Evolutionary conservation across 2,797 vertebrate species (phyloP), one percentile per base, ranked within the genome.

Genomic region (Enteromius mattozi): DNA sequence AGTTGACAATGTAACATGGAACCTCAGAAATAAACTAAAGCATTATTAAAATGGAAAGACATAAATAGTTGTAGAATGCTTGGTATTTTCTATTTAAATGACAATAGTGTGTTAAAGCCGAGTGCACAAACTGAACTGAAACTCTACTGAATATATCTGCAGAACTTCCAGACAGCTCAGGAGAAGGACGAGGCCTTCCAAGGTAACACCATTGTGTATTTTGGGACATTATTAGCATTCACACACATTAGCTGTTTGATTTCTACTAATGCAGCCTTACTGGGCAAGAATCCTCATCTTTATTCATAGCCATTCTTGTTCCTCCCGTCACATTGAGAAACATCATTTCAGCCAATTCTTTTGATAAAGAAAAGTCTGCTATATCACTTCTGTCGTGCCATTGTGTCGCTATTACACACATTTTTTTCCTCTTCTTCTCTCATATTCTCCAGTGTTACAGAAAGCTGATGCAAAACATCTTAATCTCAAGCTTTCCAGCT

Each of bases 401-500:
- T 51, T 65, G 68, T 81, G 69, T 81, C 80, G 72, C 80, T 56
- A 78, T 86, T 78, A 75, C 65, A 84, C 27, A 78, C 24, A 54
- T 77, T 84, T 85, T 72, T 47, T 70, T 40, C 33, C 13, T 47
- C 63, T 35, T 49, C 40, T 17, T 47, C 69, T 35, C 35, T 77
- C 37, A 70, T 80, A 54, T 77, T 70, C 47, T 77, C 49, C 74
- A 77, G 75, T 76, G 78, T 54, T 83, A 85, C 56, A 80, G 80
- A 89, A 86, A 78, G 49, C 49, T 54, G 35, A 80, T 70, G 71
- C 45, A 42, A 86, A 83, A 88, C 83, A 70, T 88, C 51, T 65
- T 63, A 86, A 78, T 86, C 85, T 74, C 66, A 49, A 82, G 81
- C 75, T 87, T 63, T 76, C 68, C 72, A 69, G 80, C 61, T 27